Evolutionary conservation across 2,797 vertebrate genomes (phyloP).

Genomic region (Steatocranus sp.): DNA sequence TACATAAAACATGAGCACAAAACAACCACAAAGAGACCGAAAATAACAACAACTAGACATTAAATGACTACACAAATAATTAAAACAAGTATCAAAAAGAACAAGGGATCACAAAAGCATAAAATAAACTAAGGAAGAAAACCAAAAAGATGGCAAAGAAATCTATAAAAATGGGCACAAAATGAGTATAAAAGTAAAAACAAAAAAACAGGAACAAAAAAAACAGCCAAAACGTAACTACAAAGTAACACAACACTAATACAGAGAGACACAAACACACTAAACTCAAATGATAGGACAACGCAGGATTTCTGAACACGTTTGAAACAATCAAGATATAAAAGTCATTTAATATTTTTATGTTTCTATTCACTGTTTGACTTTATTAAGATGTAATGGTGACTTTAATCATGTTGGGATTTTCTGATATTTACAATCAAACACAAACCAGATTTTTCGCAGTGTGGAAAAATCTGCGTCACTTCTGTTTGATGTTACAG

Average conservation of each 20-base stretch:
- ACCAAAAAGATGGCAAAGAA: neutral
- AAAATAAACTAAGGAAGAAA: neutral
- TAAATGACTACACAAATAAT: neutral
- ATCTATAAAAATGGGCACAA: neutral
- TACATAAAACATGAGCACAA: no score
- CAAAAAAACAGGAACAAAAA: neutral
- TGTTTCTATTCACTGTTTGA: neutral
- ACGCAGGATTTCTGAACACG: neutral
- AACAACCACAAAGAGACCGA: no score
- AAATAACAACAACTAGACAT: neutral
- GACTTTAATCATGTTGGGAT: neutral
- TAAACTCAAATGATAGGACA: rapidly evolving
- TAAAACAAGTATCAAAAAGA: neutral
- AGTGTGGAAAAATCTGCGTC: neutral
- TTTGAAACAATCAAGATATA: neutral
- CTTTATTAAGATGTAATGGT: neutral
- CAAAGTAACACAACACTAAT: neutral
- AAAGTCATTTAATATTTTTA: neutral
- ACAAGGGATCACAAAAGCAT: neutral
- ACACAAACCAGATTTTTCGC: neutral
- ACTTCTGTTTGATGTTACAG: neutral
- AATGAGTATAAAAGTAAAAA: neutral
- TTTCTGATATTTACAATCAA: neutral
- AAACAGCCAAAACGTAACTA: neutral
- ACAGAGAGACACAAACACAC: neutral